phyloP scores from a whole-genome alignment of 2,888 invertebrate genomes.

The Eledona agricola region DNA sequence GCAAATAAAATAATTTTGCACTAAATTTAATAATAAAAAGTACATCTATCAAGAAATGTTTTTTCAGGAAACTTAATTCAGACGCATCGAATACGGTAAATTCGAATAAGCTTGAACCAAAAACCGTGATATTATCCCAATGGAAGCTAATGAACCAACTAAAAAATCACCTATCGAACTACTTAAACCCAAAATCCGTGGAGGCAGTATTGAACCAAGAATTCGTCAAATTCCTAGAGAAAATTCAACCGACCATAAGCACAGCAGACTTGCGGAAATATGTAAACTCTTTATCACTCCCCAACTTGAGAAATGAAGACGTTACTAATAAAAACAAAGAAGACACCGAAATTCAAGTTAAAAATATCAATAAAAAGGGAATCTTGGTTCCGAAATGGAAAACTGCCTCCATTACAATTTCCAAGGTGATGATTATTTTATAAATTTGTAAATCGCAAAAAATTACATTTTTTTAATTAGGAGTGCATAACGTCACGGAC shows the following conservation, averaged over 20 bases:
- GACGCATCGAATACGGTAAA: constrained; percentile 48
- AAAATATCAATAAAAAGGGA: constrained; percentile 46
- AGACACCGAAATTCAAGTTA: background rate
- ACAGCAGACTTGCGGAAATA: constrained; percentile 45
- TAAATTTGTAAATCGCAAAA: constrained; percentile 3
- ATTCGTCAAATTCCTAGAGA: constrained; percentile 64
- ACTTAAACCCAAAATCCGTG: constrained; percentile 59
- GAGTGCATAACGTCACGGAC: constrained; percentile 65
- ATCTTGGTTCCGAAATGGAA: too few relatives aligned
- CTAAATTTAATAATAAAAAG: background rate
- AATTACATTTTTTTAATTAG: constrained; percentile 49
- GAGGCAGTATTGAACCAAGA: constrained; percentile 64
- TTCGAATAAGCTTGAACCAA: constrained; percentile 56
- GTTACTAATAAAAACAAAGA: constrained; percentile 20
- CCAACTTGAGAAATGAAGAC: constrained; percentile 7
- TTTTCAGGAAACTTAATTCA: constrained; percentile 47
- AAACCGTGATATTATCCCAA: constrained; percentile 57
- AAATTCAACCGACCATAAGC: constrained; percentile 55
- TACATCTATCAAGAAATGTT: background rate
- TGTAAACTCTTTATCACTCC: constrained; percentile 45
- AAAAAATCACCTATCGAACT: constrained; percentile 62
- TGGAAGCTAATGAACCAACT: constrained; percentile 64
- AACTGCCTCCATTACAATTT: too few relatives aligned
- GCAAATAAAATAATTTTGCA: background rate
- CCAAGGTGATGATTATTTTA: constrained; percentile 17